A percentile compares a stretch with the other conserved stretches of the same genome.
Evolutionary conservation across 2,113 vertebrate species (phyloP).

Genomic region (Castor canadensis): DNA sequence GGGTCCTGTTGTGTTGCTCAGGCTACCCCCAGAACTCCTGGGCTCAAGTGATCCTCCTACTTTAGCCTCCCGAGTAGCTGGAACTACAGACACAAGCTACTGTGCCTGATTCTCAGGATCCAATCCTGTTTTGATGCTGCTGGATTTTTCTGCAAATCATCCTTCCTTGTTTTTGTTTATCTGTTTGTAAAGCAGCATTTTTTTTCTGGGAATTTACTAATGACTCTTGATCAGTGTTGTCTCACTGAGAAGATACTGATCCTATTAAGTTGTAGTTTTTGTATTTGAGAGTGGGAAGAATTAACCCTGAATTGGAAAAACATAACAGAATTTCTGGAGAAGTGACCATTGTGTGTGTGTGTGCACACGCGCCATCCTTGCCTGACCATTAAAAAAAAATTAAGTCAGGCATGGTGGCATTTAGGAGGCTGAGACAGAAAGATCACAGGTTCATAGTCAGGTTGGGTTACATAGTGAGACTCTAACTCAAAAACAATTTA

Average conservation of each 20-base stretch:
- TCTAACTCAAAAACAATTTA: not conserved
- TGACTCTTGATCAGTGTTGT: not conserved
- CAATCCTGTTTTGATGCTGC: not conserved
- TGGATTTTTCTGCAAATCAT: not conserved
- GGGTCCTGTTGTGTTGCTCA: not conserved
- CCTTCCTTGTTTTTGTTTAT: not conserved
- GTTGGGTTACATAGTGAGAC: not conserved
- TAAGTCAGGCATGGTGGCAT: not conserved
- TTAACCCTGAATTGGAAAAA: not conserved
- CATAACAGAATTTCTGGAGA: not conserved
- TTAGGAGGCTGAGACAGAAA: not conserved
- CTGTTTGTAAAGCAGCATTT: not conserved
- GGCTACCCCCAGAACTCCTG: not conserved
- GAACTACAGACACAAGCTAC: too few relatives aligned
- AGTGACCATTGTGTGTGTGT: not conserved
- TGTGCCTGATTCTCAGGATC: not conserved
- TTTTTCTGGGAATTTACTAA: not conserved
- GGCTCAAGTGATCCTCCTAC: not conserved
- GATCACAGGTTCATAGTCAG: not conserved
- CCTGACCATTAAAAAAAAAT: not conserved
- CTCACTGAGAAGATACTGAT: not conserved
- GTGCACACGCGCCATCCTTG: not conserved
- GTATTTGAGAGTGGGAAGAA: not conserved
- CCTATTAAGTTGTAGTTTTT: not conserved
- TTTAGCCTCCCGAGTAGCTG: too few relatives aligned